phyloP scores from a whole-genome alignment of 2,888 invertebrate genomes.

The Calameuta pallipes region DNA sequence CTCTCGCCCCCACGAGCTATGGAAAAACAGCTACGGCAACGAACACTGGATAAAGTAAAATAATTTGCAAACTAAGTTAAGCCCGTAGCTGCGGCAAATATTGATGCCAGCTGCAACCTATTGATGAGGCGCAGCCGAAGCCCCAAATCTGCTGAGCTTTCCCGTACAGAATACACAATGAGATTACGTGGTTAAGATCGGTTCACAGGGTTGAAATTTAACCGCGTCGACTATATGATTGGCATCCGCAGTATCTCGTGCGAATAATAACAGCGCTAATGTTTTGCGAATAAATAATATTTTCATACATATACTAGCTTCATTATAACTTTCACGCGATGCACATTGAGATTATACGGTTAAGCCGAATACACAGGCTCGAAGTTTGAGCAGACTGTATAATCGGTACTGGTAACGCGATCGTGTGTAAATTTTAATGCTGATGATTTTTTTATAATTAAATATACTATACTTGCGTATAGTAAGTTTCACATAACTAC shows the following conservation, averaged over 20 bases:
- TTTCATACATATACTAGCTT: not conserved
- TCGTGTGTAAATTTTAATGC: no score
- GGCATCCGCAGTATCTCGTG: not conserved
- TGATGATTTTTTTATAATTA: no score
- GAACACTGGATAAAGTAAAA: not conserved
- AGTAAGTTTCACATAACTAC: no score
- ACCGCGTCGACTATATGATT: not conserved
- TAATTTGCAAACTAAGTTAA: conserved; percentile 2
- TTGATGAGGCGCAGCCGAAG: conserved; percentile 2
- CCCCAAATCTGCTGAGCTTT: not conserved
- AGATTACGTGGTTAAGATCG: not conserved
- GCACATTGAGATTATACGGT: no score
- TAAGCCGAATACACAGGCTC: no score
- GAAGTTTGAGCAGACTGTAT: no score
- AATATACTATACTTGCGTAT: no score
- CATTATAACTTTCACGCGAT: not conserved
- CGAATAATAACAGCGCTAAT: not conserved
- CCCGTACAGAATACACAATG: conserved; percentile 1
- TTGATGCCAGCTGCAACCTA: not conserved
- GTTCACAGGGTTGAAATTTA: not conserved
- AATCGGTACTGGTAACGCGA: no score
- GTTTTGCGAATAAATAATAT: not conserved
- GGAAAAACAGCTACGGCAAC: not conserved
- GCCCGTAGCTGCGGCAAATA: not conserved
- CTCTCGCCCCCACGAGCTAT: not conserved